Evolutionary conservation across 2,113 vertebrate genomes (phyloP).

Genomic region (Ariopsis seemanni): DNA sequence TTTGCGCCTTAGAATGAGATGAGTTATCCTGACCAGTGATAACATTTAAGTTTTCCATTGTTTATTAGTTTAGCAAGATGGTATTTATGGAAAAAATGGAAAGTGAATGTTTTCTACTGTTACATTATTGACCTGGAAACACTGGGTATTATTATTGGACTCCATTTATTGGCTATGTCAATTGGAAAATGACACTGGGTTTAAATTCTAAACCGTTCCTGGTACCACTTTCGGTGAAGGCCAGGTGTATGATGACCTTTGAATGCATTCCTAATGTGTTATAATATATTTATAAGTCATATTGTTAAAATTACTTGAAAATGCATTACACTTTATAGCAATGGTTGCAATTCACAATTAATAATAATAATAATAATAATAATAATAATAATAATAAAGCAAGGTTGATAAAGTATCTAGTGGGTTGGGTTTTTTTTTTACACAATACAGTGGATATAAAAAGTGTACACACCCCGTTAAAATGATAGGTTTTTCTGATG

Average conservation of each 20-base stretch:
- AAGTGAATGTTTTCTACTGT: not conserved
- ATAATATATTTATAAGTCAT: not conserved
- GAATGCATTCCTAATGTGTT: not conserved
- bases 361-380: too few relatives aligned
- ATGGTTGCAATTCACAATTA: not conserved
- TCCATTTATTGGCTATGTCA: not conserved
- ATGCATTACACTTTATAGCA: not conserved
- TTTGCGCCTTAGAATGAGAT: not conserved
- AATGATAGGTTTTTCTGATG: too few relatives aligned
- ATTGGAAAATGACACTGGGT: not conserved
- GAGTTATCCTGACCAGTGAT: not conserved
- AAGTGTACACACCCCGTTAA: too few relatives aligned
- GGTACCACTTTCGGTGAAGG: not conserved
- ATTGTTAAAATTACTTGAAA: not conserved
- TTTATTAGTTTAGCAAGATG: not conserved
- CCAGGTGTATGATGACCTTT: not conserved
- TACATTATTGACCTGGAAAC: not conserved
- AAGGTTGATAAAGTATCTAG: too few relatives aligned
- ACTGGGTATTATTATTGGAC: conserved; percentile 3
- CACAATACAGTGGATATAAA: too few relatives aligned
- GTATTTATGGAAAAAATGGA: not conserved
- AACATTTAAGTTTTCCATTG: not conserved
- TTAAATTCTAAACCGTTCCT: not conserved
- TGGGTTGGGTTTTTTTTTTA: too few relatives aligned
- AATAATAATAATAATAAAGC: too few relatives aligned